Percentiles rank a stretch among this genome's conserved stretches.
These are phyloP conservation scores for Hapalemur alaotrensis DNA, from an alignment of 2,797 vertebrate genomes.

Conservation along the genomic window DNA sequence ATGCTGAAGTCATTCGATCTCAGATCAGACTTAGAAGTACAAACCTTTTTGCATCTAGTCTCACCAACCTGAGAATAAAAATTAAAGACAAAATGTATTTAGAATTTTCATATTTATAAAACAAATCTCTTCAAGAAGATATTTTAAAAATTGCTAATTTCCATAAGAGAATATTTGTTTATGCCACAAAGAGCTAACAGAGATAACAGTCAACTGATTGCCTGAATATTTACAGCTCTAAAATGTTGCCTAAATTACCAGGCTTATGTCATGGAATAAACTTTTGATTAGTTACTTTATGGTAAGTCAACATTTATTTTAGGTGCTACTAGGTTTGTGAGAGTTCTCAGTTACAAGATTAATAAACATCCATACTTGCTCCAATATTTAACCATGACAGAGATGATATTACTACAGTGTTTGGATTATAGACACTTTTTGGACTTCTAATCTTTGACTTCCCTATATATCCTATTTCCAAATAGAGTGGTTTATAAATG, in stretches of 20 bases:
- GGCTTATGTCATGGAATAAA: conserved; percentile 38
- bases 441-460: not conserved
- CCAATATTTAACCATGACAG: not conserved
- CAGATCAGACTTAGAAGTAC: conserved; percentile 98
- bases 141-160: not conserved
- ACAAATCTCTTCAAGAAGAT: not conserved
- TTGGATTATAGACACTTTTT: not conserved
- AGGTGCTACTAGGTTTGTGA: not conserved
- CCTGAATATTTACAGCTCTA: conserved; percentile 65
- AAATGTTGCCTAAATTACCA: conserved; percentile 58
- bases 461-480: not conserved
- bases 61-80: conserved; percentile 92
- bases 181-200: not conserved
- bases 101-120: conserved; percentile 52
- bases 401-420: not conserved
- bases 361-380: not conserved
- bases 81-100: conserved; percentile 45
- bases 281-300: conserved; percentile 55
- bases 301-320: conserved; percentile 38
- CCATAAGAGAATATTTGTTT: not conserved
- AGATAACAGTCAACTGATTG: not conserved
- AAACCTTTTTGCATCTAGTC: conserved; percentile 98
- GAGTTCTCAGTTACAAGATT: not conserved
- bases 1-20: conserved; percentile 99
- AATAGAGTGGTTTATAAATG: not conserved